Evolutionary conservation across 2,888 invertebrate species (phyloP).

Genomic region (Pilophorus perplexus): DNA sequence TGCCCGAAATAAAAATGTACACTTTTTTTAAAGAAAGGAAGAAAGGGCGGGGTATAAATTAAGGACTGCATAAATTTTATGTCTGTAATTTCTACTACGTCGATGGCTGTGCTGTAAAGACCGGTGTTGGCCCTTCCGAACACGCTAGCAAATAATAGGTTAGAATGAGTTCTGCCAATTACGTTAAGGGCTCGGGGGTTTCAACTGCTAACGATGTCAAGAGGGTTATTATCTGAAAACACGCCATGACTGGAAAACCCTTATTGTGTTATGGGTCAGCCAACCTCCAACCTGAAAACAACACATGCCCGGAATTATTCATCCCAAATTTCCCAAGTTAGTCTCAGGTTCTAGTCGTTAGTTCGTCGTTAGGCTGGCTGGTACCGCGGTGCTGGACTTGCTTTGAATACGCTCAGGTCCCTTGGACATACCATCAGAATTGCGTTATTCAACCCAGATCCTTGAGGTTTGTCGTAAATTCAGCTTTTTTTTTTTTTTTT

Average conservation of each 20-base stretch:
- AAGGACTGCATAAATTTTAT: too few species aligned
- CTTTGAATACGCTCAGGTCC: too few species aligned
- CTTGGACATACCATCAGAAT: too few species aligned
- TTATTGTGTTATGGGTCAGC: constrained; percentile 2
- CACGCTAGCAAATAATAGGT: constrained; percentile 33
- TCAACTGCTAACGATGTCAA: constrained; percentile 24
- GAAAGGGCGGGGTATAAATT: constrained; percentile 2
- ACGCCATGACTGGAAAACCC: constrained; percentile 6
- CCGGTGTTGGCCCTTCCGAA: constrained; percentile 4
- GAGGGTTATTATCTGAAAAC: constrained; percentile 13
- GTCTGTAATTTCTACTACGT: constrained; percentile 5
- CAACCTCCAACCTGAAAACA: too few species aligned
- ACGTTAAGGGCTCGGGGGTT: constrained; percentile 3
- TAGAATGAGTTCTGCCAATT: constrained; percentile 32
- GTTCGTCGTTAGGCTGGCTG: background rate
- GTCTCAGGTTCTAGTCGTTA: constrained; percentile 24
- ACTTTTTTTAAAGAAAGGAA: too few species aligned
- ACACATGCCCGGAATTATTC: background rate
- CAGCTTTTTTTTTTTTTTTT: too few species aligned
- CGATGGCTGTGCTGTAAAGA: constrained; percentile 19
- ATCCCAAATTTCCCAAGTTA: background rate
- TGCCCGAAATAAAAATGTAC: too few species aligned
- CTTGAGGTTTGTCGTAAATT: too few species aligned
- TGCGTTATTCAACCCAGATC: too few species aligned
- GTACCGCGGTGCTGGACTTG: too few species aligned